Evolutionary conservation across 2,797 vertebrate species (phyloP), one percentile per base, ranked within the genome.

Genomic region (Pampus argenteus): DNA sequence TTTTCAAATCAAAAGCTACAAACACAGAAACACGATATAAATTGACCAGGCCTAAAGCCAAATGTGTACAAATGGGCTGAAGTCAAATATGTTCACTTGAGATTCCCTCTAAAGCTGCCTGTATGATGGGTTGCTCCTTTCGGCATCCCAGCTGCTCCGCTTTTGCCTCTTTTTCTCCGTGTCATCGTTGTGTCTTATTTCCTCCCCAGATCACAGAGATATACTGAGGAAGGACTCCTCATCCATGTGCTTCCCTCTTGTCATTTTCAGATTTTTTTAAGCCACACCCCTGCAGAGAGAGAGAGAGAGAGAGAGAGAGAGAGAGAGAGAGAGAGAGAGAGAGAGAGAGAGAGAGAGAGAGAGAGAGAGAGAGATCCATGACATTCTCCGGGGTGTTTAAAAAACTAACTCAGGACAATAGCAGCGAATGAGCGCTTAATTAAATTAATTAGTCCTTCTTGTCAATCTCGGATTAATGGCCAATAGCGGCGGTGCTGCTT

Each of bases 361-460:
- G 80, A 80, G 81, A 82, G 79, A 76, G 81, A 84, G 71, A 83
- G 86, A 87, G 88, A 84, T 83, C 68, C 91, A 86, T 87, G 90
- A 92, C 93, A 93, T 91, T 93, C 92, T 95, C 95, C 91, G 91
- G 87, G 81, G 94, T 94, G 95, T 94, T 94, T 94, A 94, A 92
- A 92, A 93, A 94, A 94, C 93, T 94, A 94, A 95, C 94, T 94
- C 95, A 88, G 95, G 95, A 96, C 94, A 96, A 95, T 92, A 84
- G 93, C 94, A 91, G 91, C 89, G 94, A 93, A 95, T 91, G 94
- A 94, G 92, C 95, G 92, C 94, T 94, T 97, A 96, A 97, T 97
- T 96, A 95, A 96, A 97, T 97, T 96, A 97, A 97, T 97, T 96
- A 96, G 95, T 94, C 93, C 91, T 94, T 94, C 94, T 96, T 96